These are phyloP conservation scores for Xenopus tropicalis DNA, from an alignment of 2,113 vertebrate species.

Conservation along the genomic window UCB_Xtro_10.0 CM004452.2:48492001-48492500, in stretches of 20 bases:
- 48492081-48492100: neutral
- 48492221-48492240: constrained; percentile 67
- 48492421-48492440: constrained; percentile 63
- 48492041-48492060: too few relatives aligned
- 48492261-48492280: constrained; percentile 69
- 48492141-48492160: constrained; percentile 78
- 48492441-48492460: constrained; percentile 57
- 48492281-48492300: constrained; percentile 64
- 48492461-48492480: constrained; percentile 59
- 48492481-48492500: constrained; percentile 62
- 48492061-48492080: neutral
- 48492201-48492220: constrained; percentile 65
- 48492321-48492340: constrained; percentile 67
- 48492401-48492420: constrained; percentile 64
- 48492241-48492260: constrained; percentile 68
- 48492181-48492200: constrained; percentile 73
- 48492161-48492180: constrained; percentile 68
- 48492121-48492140: constrained; percentile 68
- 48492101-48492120: constrained; percentile 60
- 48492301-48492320: constrained; percentile 65
- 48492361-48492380: constrained; percentile 66
- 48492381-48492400: constrained; percentile 72
- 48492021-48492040: too few relatives aligned
- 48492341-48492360: constrained; percentile 59
- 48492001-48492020: too few relatives aligned